Evolutionary conservation across 2,797 vertebrate genomes (phyloP).

Genomic region (Ateles fusciceps): DNA sequence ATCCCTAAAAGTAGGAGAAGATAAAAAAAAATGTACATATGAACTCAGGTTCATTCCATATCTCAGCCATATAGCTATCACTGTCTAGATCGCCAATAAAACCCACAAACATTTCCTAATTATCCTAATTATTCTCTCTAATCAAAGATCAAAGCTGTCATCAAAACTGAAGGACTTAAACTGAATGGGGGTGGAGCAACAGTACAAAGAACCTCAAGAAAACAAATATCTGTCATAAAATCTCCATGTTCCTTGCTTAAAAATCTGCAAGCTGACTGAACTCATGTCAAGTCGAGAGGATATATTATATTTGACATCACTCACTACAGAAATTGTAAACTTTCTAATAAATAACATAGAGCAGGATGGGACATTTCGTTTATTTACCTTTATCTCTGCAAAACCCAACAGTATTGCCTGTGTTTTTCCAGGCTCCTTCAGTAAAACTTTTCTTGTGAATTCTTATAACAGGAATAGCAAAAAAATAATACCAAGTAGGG

Average conservation of each 20-base stretch:
- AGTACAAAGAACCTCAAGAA: slow-evolving; percentile 46
- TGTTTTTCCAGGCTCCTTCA: not conserved
- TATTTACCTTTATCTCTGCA: not conserved
- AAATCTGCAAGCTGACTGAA: slow-evolving; percentile 31
- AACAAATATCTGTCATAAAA: slow-evolving; percentile 51
- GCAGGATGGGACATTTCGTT: not conserved
- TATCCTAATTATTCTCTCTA: slow-evolving; percentile 58
- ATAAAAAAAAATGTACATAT: not conserved
- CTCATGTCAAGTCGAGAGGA: not conserved
- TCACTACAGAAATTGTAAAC: slow-evolving; percentile 49
- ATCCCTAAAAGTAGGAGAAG: not conserved
- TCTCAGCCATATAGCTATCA: not conserved
- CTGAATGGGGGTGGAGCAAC: slow-evolving; percentile 38
- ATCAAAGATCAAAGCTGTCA: slow-evolving; percentile 72
- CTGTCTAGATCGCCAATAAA: not conserved
- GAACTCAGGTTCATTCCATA: slow-evolving; percentile 28
- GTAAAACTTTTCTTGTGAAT: not conserved
- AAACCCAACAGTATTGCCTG: not conserved
- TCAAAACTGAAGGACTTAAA: slow-evolving; percentile 57
- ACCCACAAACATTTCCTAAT: slow-evolving; percentile 37
- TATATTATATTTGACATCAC: slow-evolving; percentile 55
- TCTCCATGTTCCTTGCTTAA: not conserved
- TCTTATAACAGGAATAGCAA: not conserved
- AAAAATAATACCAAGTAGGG: not conserved
- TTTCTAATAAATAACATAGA: slow-evolving; percentile 42